Percentiles rank a stretch among this genome's conserved stretches.
Evolutionary conservation across 2,797 vertebrate species (phyloP).

Genomic region (Furcifer pardalis): DNA sequence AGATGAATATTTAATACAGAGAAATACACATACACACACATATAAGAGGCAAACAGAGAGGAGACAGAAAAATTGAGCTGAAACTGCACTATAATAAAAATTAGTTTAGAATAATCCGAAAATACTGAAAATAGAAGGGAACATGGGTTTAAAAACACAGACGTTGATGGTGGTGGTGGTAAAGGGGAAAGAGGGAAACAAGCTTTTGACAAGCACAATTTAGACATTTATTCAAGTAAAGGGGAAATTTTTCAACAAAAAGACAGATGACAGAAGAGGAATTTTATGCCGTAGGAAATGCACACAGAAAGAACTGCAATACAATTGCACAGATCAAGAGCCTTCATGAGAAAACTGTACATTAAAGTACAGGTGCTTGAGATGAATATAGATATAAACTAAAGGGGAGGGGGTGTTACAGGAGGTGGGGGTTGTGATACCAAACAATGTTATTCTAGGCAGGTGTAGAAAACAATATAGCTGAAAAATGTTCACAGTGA

Average conservation of each 20-base stretch:
- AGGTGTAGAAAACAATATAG: background rate
- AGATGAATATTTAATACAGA: background rate
- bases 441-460: background rate
- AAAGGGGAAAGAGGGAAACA: background rate
- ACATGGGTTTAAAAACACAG: constrained; percentile 15
- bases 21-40: accelerated
- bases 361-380: constrained; percentile 42
- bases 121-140: background rate
- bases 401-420: background rate
- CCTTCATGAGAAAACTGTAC: constrained; percentile 3
- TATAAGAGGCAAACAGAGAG: background rate
- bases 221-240: constrained; percentile 24
- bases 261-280: constrained; percentile 3
- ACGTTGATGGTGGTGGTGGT: background rate
- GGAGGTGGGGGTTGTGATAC: background rate
- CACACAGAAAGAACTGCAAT: background rate
- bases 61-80: constrained; percentile 19
- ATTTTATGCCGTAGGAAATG: background rate
- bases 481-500: constrained; percentile 43
- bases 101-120: background rate
- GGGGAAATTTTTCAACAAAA: background rate
- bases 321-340: constrained; percentile 11
- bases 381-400: constrained; percentile 33
- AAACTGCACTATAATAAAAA: background rate
- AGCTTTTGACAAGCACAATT: background rate